Evolutionary conservation across 2,888 invertebrate genomes (phyloP).

Genomic region (Drosophila paramelanica): DNA sequence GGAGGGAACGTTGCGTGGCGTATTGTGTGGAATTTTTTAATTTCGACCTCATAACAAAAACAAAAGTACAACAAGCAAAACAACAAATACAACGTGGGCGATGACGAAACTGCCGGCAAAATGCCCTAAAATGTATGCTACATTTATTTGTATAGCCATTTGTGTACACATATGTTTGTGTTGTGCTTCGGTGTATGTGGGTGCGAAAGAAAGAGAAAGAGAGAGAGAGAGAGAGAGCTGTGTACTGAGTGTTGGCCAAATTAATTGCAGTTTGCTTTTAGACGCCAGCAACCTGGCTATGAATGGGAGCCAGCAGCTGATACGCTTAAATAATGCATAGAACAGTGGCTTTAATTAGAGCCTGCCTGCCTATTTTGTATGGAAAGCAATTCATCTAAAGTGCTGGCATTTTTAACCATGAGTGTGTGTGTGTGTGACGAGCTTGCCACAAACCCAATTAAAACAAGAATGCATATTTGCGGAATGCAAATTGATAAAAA

Average conservation of each 20-base stretch:
- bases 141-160: conserved; percentile 35
- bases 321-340: conserved; percentile 60
- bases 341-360: conserved; percentile 58
- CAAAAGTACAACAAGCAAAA: conserved; percentile 25
- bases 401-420: conserved; percentile 4
- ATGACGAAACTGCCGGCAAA: conserved; percentile 1
- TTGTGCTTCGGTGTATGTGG: background rate
- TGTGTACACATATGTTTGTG: background rate
- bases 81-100: conserved; percentile 7
- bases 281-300: conserved; percentile 29
- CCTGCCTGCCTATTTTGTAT: conserved; percentile 33
- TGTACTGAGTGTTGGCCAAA: conserved; percentile 44
- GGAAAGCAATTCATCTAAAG: conserved; percentile 17
- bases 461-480: background rate
- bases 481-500: background rate
- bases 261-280: conserved; percentile 67
- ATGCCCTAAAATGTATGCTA: conserved; percentile 40
- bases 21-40: conserved; percentile 76
- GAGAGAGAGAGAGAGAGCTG: background rate
- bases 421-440: background rate
- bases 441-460: conserved; percentile 21
- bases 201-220: background rate
- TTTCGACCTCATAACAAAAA: conserved; percentile 49
- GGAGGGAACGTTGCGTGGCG: conserved; percentile 37
- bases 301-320: conserved; percentile 31